Evolutionary conservation across 2,888 invertebrate species (phyloP).

Genomic region (Apotomis turbidana): DNA sequence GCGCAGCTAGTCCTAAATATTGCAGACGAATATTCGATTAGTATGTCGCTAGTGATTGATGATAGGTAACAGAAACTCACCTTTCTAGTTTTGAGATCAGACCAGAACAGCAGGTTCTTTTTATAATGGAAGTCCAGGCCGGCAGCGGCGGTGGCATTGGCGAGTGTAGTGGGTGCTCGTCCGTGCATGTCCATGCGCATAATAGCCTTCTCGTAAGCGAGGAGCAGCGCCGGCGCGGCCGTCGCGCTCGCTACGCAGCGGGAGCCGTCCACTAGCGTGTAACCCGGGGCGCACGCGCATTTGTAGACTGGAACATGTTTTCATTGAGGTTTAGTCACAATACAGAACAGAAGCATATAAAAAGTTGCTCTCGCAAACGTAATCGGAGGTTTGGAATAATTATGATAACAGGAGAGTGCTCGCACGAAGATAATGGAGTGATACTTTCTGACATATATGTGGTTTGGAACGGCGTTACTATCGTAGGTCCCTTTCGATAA

Average conservation of each 20-base stretch:
- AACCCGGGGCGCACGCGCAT: conserved; percentile 93
- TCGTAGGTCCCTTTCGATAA: too few relatives aligned
- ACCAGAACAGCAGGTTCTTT: conserved; percentile 93
- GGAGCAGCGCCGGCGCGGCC: conserved; percentile 84
- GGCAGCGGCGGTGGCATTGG: conserved; percentile 93
- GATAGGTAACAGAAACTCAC: conserved; percentile 63
- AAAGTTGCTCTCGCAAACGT: neutral
- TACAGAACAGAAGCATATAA: conserved; percentile 53
- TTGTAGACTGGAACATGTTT: conserved; percentile 82
- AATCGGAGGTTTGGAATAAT: too few relatives aligned
- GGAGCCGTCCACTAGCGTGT: conserved; percentile 83
- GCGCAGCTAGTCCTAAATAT: too few relatives aligned
- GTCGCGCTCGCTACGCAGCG: conserved; percentile 86
- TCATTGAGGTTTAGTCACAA: neutral
- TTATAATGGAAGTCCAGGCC: conserved; percentile 93
- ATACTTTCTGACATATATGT: too few relatives aligned
- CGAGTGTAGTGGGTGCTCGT: conserved; percentile 85
- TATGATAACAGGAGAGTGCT: too few relatives aligned
- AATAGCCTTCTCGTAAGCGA: conserved; percentile 88
- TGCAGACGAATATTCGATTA: too few relatives aligned
- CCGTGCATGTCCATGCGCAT: conserved; percentile 88
- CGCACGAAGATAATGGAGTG: too few relatives aligned
- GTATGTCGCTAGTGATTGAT: too few relatives aligned
- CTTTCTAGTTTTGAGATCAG: conserved; percentile 93
- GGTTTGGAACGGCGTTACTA: too few relatives aligned